Conservation (phyloP, 2,797 vertebrate species). For the Xenops minutus region DNA sequence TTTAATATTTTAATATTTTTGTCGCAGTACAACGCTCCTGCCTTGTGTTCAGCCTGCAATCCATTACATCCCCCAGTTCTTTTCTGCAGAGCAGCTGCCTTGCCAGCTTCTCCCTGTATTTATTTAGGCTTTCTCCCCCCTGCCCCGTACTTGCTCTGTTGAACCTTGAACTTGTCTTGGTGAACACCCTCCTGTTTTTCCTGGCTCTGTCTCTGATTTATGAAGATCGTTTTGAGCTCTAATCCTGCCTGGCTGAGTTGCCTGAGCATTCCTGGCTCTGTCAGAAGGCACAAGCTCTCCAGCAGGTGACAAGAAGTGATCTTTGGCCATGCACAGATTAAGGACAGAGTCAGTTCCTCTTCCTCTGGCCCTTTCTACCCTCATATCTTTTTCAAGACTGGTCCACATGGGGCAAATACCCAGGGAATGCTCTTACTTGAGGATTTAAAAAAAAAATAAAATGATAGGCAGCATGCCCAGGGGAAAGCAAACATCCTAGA, state of each 20-base stretch:
- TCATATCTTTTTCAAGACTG: not conserved
- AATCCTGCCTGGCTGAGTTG: not conserved
- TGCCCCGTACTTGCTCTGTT: not conserved
- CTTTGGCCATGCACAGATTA: not conserved
- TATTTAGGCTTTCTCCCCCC: not conserved
- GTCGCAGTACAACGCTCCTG: not conserved
- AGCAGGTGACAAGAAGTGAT: not conserved
- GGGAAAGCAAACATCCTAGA: not conserved
- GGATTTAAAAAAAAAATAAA: not conserved
- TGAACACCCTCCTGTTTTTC: slow-evolving; percentile 32
- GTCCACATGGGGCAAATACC: not conserved
- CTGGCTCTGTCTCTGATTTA: not conserved
- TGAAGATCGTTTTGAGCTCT: not conserved
- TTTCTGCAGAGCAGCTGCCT: not conserved
- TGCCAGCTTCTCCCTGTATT: not conserved
- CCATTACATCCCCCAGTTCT: not conserved
- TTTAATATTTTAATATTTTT: not conserved
- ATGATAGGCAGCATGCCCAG: not conserved
- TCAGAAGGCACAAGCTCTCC: not conserved
- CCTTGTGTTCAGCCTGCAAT: not conserved
- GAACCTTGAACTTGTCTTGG: slow-evolving; percentile 17
- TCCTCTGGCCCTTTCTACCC: not conserved
- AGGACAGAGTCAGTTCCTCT: not conserved
- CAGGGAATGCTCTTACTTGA: not conserved
- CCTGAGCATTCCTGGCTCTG: not conserved